phyloP scores from a whole-genome alignment of 2,113 vertebrate genomes.

The Oophaga pumilio region DNA sequence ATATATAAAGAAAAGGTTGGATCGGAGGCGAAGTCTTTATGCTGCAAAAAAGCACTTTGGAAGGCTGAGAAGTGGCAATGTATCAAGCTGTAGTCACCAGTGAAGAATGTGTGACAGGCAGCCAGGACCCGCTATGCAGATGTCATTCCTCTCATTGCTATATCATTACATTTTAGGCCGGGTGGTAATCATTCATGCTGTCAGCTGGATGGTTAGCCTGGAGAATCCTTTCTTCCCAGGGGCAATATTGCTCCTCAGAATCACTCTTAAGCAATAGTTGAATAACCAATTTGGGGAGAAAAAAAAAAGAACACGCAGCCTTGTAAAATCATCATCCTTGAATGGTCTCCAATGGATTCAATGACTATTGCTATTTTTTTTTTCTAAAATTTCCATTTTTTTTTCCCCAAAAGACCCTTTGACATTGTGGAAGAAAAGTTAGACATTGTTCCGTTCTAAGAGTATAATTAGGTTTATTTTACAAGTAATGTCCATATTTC shows the following conservation, averaged over 20 bases:
- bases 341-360: constrained; percentile 16
- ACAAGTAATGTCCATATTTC: background rate
- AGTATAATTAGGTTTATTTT: background rate
- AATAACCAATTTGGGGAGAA: constrained; percentile 54
- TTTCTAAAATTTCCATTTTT: background rate
- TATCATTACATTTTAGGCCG: constrained; percentile 65
- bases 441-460: background rate
- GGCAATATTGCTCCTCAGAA: constrained; percentile 60
- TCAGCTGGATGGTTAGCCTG: constrained; percentile 62
- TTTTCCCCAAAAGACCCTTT: constrained; percentile 7
- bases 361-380: background rate
- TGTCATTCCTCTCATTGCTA: constrained; percentile 65
- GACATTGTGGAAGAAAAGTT: constrained; percentile 2
- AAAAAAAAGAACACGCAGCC: constrained; percentile 51
- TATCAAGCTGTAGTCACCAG: constrained; percentile 50
- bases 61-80: constrained; percentile 29
- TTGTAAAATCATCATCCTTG: constrained; percentile 33
- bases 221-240: constrained; percentile 43
- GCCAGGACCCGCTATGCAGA: constrained; percentile 62
- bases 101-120: constrained; percentile 64
- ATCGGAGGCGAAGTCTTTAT: constrained; percentile 21
- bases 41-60: constrained; percentile 30
- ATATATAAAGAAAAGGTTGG: constrained; percentile 21
- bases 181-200: constrained; percentile 63
- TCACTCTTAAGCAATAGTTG: constrained; percentile 58